phyloP scores from a whole-genome alignment of 2,113 vertebrate genomes.

The Labeo rohita region DNA sequence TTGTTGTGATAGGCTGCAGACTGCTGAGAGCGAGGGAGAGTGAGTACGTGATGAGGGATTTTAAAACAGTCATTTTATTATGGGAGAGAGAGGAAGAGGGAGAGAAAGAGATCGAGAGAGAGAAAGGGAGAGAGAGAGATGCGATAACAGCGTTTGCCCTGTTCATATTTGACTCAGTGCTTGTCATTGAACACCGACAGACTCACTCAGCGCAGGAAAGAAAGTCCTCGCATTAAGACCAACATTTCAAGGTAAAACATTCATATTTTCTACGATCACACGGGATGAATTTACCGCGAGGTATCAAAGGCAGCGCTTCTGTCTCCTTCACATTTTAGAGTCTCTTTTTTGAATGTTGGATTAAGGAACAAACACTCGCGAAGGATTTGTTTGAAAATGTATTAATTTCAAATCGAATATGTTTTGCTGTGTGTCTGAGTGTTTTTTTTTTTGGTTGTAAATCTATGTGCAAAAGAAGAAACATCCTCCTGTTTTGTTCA shows the following conservation, averaged over 20 bases:
- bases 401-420: neutral
- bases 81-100: constrained; percentile 35
- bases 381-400: constrained; percentile 8
- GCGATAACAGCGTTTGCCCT: constrained; percentile 69
- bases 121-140: constrained; percentile 44
- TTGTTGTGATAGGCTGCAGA: constrained; percentile 58
- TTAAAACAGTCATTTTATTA: constrained; percentile 64
- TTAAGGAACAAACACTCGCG: neutral
- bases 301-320: neutral
- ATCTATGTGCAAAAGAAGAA: neutral
- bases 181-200: constrained; percentile 62
- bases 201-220: constrained; percentile 52
- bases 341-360: neutral
- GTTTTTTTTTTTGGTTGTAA: neutral
- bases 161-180: constrained; percentile 64
- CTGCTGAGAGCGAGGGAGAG: constrained; percentile 39
- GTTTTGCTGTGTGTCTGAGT: neutral
- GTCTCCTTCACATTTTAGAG: constrained; percentile 10
- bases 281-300: constrained; percentile 7
- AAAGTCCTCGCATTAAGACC: constrained; percentile 55
- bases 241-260: constrained; percentile 68
- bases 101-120: constrained; percentile 19
- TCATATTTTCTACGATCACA: constrained; percentile 4
- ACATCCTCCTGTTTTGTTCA: neutral
- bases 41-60: constrained; percentile 62